Percentiles rank a stretch among this genome's conserved stretches.
Conservation (phyloP, 1,140 invertebrate species). For the Tetranychus cinnabarinus region DNA sequence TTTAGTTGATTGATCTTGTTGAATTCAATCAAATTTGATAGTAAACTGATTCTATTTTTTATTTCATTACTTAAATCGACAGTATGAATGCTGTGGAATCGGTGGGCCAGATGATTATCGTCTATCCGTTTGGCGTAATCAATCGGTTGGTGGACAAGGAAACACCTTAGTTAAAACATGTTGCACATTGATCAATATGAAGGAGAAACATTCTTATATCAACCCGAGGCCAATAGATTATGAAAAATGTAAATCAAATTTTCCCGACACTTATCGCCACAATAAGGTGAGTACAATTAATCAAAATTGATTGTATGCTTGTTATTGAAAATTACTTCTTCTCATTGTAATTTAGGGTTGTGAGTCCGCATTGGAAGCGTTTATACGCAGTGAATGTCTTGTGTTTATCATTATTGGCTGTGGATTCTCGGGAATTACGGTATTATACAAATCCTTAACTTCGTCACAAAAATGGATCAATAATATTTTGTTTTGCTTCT, state of each 20-base stretch:
- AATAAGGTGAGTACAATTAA: slow-evolving; percentile 5
- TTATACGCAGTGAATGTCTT: slow-evolving; percentile 47
- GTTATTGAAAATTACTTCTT: no score
- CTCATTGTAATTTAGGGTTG: slow-evolving; percentile 31
- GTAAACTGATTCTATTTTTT: slow-evolving; percentile 3
- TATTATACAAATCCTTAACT: not conserved
- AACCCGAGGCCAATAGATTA: slow-evolving; percentile 46
- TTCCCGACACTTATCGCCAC: slow-evolving; percentile 14
- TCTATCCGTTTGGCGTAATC: slow-evolving; percentile 40
- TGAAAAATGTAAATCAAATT: slow-evolving; percentile 41
- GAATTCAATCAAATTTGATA: no score
- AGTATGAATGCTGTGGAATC: slow-evolving; percentile 63
- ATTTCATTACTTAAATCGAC: slow-evolving; percentile 13
- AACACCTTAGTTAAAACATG: slow-evolving; percentile 45
- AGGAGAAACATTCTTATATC: slow-evolving; percentile 34
- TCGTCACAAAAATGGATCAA: not conserved
- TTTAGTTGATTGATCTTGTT: not conserved
- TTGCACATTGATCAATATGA: slow-evolving; percentile 38
- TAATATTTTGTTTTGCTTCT: not conserved
- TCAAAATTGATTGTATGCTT: not conserved
- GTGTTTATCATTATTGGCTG: slow-evolving; percentile 36
- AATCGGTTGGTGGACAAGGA: not conserved
- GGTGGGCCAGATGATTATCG: slow-evolving; percentile 50
- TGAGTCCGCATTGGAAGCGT: slow-evolving; percentile 38
- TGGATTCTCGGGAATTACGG: slow-evolving; percentile 16